Base-by-base conservation (phyloP, 2,797 vertebrate genomes). In the Girardinus metallicus region DNA sequence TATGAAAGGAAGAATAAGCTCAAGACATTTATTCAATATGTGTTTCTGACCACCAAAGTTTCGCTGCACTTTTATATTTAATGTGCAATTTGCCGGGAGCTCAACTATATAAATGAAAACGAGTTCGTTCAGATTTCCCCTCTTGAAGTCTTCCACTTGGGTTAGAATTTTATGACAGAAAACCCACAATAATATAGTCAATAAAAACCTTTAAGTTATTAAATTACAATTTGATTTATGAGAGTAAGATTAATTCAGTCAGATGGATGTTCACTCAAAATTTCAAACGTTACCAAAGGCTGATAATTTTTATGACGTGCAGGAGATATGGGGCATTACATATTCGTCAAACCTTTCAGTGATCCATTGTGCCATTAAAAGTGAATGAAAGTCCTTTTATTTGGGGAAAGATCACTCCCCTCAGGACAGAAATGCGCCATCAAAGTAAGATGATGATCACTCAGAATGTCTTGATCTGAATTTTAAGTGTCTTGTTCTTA, bases 261-360 rank as follows among this genome's bases (percentile, higher is more conserved):
- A 71, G 41, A 41, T 68, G 36, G 13, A 44, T 71, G 39, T 43
- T 44, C 12, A 16, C 68, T n/a, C n/a, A 71, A 71, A 29, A 71
- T 71, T 71, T 71, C 43, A 71, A 71, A 46, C 26, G 46, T 46
- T 29, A 71, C 6, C 68, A 71, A 46, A 46, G 26, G 68, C 43
- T 71, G 29, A 4, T 3, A 29, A 29, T 16, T 15, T 46, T 29
- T 71, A 29, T 71, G 68, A 46, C 5, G 29, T 44, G 68, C 12
- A 71, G 26, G 26, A 36, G 6, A 44, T 29, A 44, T 71, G 68
- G 26, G 68, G 13, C 26, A 44, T 44, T 46, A 16, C 41, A 46
- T 75, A 60, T 44, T 75, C 16, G 46, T 51, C 64, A 77, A 76
- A 41, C 46, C 31, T 51, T 70, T 49, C 64, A 66, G 46, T 51